Percentiles rank a stretch among this genome's conserved stretches.
phyloP scores from a whole-genome alignment of 2,113 vertebrate species.

The Oreochromis spilurus region DNA sequence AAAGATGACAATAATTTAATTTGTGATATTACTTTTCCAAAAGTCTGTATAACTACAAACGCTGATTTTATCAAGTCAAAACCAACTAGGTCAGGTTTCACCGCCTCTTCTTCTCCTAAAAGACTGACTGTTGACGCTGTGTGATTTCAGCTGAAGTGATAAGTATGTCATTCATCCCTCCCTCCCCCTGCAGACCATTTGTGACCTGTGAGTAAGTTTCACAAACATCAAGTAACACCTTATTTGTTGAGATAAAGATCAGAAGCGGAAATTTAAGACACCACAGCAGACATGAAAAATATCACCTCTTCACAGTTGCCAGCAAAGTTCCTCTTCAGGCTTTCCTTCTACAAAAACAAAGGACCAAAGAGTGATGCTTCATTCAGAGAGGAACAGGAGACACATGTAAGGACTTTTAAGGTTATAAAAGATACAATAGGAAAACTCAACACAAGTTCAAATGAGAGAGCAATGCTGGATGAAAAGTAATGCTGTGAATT shows the following conservation, averaged over 20 bases:
- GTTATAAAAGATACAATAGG: fast-evolving
- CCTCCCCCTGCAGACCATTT: not conserved
- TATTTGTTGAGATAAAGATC: not conserved
- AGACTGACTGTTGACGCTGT: not conserved
- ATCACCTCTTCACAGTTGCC: not conserved
- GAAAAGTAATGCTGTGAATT: too few species aligned
- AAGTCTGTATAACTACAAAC: not conserved
- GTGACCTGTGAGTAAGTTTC: fast-evolving
- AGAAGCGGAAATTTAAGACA: not conserved
- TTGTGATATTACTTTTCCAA: not conserved
- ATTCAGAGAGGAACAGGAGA: not conserved
- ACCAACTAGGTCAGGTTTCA: not conserved
- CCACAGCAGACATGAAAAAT: fast-evolving
- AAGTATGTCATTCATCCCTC: not conserved
- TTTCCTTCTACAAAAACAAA: not conserved
- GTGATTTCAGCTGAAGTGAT: not conserved
- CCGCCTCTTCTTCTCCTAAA: fast-evolving
- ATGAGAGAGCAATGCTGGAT: too few species aligned
- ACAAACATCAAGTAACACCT: not conserved
- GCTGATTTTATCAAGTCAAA: not conserved
- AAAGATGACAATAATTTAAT: not conserved
- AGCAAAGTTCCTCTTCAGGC: not conserved
- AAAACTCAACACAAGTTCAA: too few species aligned
- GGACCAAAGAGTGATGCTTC: fast-evolving
- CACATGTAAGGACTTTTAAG: fast-evolving